A percentile compares a stretch with the other conserved stretches of the same genome.
phyloP scores from a whole-genome alignment of 2,888 invertebrate genomes.

The Nomada hirtipes region DNA sequence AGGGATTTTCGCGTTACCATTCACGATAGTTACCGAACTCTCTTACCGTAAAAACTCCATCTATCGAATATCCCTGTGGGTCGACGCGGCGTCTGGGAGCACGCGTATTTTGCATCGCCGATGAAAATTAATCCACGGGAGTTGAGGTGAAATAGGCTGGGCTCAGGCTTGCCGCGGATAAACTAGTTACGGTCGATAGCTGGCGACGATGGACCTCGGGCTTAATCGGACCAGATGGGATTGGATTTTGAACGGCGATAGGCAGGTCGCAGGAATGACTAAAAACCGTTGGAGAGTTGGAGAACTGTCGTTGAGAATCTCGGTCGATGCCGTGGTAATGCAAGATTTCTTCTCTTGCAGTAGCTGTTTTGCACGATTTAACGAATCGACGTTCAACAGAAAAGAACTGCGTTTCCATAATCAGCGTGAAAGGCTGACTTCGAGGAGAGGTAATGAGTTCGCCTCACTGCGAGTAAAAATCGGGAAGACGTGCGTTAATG shows the following conservation, averaged over 20 bases:
- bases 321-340: too few species aligned
- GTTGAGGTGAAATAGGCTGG: not conserved
- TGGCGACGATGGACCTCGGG: conserved; percentile 27
- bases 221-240: conserved; percentile 21
- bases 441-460: not conserved
- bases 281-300: not conserved
- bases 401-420: not conserved
- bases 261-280: conserved; percentile 4
- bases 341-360: not conserved
- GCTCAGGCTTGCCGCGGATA: not conserved
- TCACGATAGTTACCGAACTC: not conserved
- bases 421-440: not conserved
- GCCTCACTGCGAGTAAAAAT: too few species aligned
- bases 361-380: not conserved
- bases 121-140: conserved; percentile 26
- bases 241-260: conserved; percentile 38
- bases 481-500: not conserved
- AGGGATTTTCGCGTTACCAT: not conserved
- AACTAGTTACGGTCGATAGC: conserved; percentile 34
- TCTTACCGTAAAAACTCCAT: not conserved
- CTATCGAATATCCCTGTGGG: not conserved
- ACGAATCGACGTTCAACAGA: not conserved
- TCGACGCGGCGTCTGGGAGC: not conserved
- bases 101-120: not conserved
- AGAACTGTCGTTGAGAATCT: too few species aligned